Percentiles rank a stretch among this genome's conserved stretches.
Evolutionary conservation across 1,140 invertebrate species (phyloP).

Genomic region (Hormaphis cornu): DNA sequence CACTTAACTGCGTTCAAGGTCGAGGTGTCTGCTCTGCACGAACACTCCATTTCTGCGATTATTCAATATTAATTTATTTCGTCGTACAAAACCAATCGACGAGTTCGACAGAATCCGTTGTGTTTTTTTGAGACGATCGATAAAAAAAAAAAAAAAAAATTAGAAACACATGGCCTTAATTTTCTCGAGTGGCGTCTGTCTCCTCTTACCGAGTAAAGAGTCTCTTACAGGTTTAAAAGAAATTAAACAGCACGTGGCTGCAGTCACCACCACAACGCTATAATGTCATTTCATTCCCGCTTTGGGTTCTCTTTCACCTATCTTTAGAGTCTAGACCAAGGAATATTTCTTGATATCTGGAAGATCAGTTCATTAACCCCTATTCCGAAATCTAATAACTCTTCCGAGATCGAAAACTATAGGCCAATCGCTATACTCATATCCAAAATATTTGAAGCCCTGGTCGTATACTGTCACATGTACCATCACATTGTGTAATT

Average conservation of each 20-base stretch:
- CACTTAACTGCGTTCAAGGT: too few species aligned
- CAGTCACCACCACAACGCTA: not conserved
- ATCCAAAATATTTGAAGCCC: not conserved
- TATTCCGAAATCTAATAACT: not conserved
- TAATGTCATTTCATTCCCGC: not conserved
- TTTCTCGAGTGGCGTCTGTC: conserved; percentile 7
- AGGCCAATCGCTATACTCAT: not conserved
- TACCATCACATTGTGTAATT: too few species aligned
- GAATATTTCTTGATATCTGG: not conserved
- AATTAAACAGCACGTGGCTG: conserved; percentile 1
- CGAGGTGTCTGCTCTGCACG: too few species aligned
- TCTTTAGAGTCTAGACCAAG: too few species aligned
- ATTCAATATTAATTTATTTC: not conserved
- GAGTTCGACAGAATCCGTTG: not conserved
- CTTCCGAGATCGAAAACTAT: not conserved
- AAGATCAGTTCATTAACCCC: not conserved
- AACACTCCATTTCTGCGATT: too few species aligned
- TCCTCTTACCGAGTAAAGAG: too few species aligned
- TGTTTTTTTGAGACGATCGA: conserved; percentile 9
- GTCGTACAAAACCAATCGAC: not conserved
- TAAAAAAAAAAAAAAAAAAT: not conserved
- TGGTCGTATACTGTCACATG: too few species aligned
- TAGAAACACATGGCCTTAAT: not conserved
- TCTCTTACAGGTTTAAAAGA: too few species aligned
- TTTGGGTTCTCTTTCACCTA: too few species aligned